Evolutionary conservation across 1,140 invertebrate species (phyloP), one percentile per base, ranked within the genome.

Genomic region (Telenomus remus): DNA sequence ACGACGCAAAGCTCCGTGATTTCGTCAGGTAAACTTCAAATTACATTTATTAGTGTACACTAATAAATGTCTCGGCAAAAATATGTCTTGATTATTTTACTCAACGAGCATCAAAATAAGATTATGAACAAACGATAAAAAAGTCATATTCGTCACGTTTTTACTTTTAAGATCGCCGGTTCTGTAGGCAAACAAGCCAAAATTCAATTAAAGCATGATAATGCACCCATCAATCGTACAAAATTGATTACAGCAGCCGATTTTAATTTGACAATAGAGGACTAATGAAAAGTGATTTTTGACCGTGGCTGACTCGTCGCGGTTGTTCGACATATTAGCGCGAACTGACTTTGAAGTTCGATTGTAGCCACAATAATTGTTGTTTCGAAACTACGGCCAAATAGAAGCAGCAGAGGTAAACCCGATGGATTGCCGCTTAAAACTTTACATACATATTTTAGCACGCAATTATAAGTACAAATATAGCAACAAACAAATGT

Each of bases 371-470:
- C 43, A 14, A 35, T 54, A 15, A 48, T 54, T 47, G 65, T 60
- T 60, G 60, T 54, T 69, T 55, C 43, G 42, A 10, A 46, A 37
- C 12, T 12, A 12, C 19, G 47, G 37, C 16, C 12, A 15, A 59
- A 59, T 59, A 34, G 51, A 68, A 53, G 37, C 16, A 68, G 57
- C 57, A 46, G 51, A 57, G 37, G 37, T 68, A 53, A 57, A 59
- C 43, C 44, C 19, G 6, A 15, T 12, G 43, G 11, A 51, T 46
- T 13, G 48, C 10, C 33, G 15, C 16, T 13, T 14, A 34, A 7
- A 43, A 16, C 35, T 15, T 43, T 11, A 19, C 46, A 50, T 19
- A 13, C 35, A 49, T 57, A 56, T 57, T 66, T 57, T 10, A 43
- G 37, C 6, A 12, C 13, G 47, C 43, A 50, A 57, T 37, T 50